Evolutionary conservation across 2,113 vertebrate species (phyloP).

Genomic region (Plecturocebus donacophilus): DNA sequence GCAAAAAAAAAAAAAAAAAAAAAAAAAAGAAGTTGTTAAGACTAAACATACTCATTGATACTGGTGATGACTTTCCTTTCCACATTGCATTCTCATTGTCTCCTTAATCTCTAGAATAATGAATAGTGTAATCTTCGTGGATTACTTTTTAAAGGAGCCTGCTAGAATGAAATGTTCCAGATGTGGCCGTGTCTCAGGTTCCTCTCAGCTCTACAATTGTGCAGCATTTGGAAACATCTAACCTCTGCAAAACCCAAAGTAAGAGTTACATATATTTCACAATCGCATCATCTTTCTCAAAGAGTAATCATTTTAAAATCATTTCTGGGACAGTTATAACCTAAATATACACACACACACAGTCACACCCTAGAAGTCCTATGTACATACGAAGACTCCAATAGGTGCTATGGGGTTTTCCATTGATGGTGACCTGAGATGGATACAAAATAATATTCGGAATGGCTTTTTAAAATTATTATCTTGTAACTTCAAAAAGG

Average conservation of each 20-base stretch:
- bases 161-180: neutral
- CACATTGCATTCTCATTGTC: neutral
- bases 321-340: neutral
- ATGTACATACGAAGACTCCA: neutral
- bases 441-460: neutral
- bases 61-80: neutral
- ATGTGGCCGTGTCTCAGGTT: neutral
- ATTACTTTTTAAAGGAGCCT: neutral
- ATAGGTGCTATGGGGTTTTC: neutral
- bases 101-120: neutral
- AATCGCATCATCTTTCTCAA: neutral
- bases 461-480: neutral
- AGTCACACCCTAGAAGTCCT: neutral
- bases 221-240: neutral
- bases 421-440: neutral
- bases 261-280: neutral
- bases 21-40: neutral
- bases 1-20: neutral
- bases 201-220: neutral
- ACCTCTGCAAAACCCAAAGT: neutral
- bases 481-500: neutral
- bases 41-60: neutral
- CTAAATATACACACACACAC: neutral
- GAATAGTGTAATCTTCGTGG: neutral
- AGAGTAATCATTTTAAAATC: neutral